Evolutionary conservation across 2,113 vertebrate genomes (phyloP), one percentile per base, ranked within the genome.

Genomic region (Microcebus griseorufus): DNA sequence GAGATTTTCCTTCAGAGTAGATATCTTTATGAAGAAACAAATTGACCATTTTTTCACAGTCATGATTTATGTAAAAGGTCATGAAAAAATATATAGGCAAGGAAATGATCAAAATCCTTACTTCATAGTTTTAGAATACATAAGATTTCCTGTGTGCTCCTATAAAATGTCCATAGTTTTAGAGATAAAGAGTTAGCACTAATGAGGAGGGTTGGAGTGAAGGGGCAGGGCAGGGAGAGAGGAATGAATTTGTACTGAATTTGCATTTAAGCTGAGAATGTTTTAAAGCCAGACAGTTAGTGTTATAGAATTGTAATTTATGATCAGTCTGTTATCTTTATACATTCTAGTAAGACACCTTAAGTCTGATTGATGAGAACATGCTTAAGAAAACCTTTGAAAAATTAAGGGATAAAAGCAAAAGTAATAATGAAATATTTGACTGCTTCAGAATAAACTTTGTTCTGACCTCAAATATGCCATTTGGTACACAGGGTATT

Each of bases 211-310:
- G 23, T 60, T 62, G 79, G 78, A 11, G 25, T 51, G 62, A 73
- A 45, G n/a, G 12, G 4, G 39, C 3, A 78, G 20, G 22, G 27
- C 16, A 7, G 45, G 7, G 13, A 80, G 16, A 89, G 94, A 88
- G 37, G 22, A 82, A 88, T 83, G 93, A 96, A 95, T 62, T 95
- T 39, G 73, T 96, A 95, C 80, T 29, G 3, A 79, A 95, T 97
- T 98, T 98, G 80, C 72, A 90, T 97, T 97, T 97, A 96, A 88
- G 65, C n/a, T 65, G 51, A 90, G 81, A 86, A 45, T 80, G 42
- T 10, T 97, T 69, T 97, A 94, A 96, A 96, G 37, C 1, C 76
- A 95, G 80, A 22, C n/a, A 60, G 67, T 90, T 87, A 79, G 76
- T 92, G 67, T 86, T 97, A 88, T 23, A 85, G 83, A 97, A 94